Evolutionary conservation across 2,113 vertebrate species (phyloP), one percentile per base, ranked within the genome.

Genomic region (Probosciger aterrimus): DNA sequence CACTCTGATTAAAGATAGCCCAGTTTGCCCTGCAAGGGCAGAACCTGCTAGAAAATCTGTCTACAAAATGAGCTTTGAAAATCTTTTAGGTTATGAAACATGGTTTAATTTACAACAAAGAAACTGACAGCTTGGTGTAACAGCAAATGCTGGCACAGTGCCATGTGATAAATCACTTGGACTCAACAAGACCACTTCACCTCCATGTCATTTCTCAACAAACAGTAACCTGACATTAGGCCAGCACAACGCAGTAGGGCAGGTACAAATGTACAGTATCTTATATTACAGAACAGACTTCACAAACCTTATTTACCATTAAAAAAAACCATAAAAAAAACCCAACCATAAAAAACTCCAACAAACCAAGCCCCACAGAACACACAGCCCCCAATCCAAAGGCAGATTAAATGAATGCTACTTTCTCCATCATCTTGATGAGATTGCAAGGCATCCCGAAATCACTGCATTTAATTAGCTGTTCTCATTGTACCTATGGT

Each of bases 61-160:
- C 83, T 87, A 87, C 80, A 89, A 96, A 90, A 97, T 75, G 92
- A 94, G 95, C 63, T 83, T 77, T 55, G 37, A 80, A 86, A 87
- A 81, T 82, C 47, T 86, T 91, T 83, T 28, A 80, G 39, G 71
- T 64, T 94, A 64, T 75, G 87, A 93, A 96, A 90, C 2, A 1
- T 78, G 73, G 77, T 91, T 75, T 82, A 95, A 90, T 95, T 97
- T 94, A 92, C 90, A 92, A 41, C 67, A 82, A 80, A 90, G 81
- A 89, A 95, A 85, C 31, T 86, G 94, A 88, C 86, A 89, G 82
- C 76, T 79, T 53, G 63, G 87, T 84, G 77, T 65, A 90, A 95
- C 65, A 75, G 55, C 63, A 67, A 83, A 57, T 53, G 69, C 85
- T 93, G 86, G 88, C 39, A 0, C 11, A 0, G 3, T 47, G 89